Evolutionary conservation across 2,888 invertebrate genomes (phyloP), one percentile per base, ranked within the genome.

Genomic region (Nephrotoma flavescens): DNA sequence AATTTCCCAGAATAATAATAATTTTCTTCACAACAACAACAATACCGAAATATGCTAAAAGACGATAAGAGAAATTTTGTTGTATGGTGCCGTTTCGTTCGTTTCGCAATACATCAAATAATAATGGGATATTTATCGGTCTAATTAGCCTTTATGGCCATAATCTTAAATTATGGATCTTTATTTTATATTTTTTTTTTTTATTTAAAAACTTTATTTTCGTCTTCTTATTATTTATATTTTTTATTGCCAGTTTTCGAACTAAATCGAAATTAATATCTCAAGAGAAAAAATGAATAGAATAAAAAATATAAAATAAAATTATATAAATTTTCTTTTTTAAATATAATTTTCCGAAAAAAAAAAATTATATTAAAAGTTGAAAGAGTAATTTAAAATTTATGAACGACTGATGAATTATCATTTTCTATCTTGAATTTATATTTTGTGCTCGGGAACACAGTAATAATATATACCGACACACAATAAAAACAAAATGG

Each of bases 111-210:
- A 85, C 85, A 85, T 85, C 85, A 85, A 85, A 85, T 85, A 85
- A 85, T 85, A 85, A 85, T 85, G 85, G 85, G 42, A 86, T 86
- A 88, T 88, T 88, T 88, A 88, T 88, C 87, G 87, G 87, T 87
- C 87, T 88, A 88, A 88, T 88, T 88, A 88, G 88, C 88, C 87
- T 88, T 88, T 88, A 88, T 88, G 87, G 88, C 88, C 87, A 88
- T 88, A 88, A 88, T 88, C 88, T 87, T 87, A 87, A 88, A 87
- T 87, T 88, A 88, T 88, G 87, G 88, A 87, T 87, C 88, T 87
- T 88, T 87, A 85, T 87, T 87, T 87, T 86, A 87, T 85, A 86
- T 86, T 86, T 86, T 87, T 47, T 47, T 41, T n/a, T 42, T 86
- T 86, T 87, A 84, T 87, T 87, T 86, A 71, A 71, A 71, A 71